Evolutionary conservation across 2,113 vertebrate genomes (phyloP).

Genomic region (Salminus brasiliensis): DNA sequence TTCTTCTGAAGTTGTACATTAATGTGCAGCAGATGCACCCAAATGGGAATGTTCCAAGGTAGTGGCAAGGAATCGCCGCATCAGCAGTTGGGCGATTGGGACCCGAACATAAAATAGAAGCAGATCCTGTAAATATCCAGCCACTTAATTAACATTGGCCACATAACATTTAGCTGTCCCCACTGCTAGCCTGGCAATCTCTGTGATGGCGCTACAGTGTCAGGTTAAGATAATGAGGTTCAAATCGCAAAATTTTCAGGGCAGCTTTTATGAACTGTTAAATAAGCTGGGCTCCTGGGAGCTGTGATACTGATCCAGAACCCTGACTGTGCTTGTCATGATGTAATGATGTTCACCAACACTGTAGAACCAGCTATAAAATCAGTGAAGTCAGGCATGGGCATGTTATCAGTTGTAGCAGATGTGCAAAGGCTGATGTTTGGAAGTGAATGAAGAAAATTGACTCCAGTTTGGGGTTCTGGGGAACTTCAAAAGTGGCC

Average conservation of each 20-base stretch:
- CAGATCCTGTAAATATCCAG: constrained; percentile 62
- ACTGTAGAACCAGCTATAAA: not conserved
- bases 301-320: not conserved
- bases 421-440: not conserved
- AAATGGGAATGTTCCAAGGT: constrained; percentile 64
- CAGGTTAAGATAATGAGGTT: constrained; percentile 37
- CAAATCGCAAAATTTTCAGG: constrained; percentile 30
- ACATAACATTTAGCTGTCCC: constrained; percentile 52
- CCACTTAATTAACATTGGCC: constrained; percentile 60
- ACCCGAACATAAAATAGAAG: constrained; percentile 62
- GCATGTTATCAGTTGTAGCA: too few species aligned
- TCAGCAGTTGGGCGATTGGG: constrained; percentile 67
- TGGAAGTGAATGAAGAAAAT: not conserved
- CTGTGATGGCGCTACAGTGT: constrained; percentile 32
- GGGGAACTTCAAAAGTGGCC: too few species aligned
- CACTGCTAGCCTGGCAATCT: constrained; percentile 37
- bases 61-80: constrained; percentile 63
- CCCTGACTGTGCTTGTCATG: not conserved
- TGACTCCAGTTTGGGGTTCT: not conserved
- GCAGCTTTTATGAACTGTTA: constrained; percentile 32
- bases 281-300: constrained; percentile 13
- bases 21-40: constrained; percentile 63
- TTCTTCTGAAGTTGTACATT: constrained; percentile 68
- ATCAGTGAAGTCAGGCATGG: not conserved
- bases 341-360: not conserved